These are phyloP conservation scores for Calidris pygmaea DNA, from an alignment of 2,113 vertebrate species.

Conservation along the genomic window DNA sequence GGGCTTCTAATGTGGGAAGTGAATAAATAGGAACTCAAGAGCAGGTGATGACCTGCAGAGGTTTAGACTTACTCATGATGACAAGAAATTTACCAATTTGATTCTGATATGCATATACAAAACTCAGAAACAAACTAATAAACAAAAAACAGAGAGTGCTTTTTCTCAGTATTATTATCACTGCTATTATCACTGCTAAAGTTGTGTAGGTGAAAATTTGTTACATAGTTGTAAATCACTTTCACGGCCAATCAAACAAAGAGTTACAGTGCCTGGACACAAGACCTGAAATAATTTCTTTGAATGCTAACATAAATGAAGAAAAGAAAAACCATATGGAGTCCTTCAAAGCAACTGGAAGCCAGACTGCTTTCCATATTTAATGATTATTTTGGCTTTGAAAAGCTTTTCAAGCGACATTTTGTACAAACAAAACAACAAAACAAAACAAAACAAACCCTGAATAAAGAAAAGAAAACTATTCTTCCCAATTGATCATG, in stretches of 20 bases:
- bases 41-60: neutral
- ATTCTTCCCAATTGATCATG: neutral
- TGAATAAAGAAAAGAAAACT: neutral
- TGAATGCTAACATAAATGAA: neutral
- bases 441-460: neutral
- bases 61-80: neutral
- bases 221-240: neutral
- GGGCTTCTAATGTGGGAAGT: neutral
- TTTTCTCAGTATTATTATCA: neutral
- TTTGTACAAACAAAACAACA: neutral
- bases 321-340: neutral
- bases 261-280: neutral
- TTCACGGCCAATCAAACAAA: neutral
- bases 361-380: neutral
- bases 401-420: neutral
- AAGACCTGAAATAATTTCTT: neutral
- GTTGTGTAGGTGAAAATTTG: neutral
- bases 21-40: neutral
- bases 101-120: neutral
- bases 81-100: neutral
- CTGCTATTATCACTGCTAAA: neutral
- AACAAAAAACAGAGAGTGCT: accelerated
- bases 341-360: neutral
- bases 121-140: neutral
- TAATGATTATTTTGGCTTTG: neutral